Evolutionary conservation across 2,888 invertebrate genomes (phyloP).

Genomic region (Apotomis betuletana): DNA sequence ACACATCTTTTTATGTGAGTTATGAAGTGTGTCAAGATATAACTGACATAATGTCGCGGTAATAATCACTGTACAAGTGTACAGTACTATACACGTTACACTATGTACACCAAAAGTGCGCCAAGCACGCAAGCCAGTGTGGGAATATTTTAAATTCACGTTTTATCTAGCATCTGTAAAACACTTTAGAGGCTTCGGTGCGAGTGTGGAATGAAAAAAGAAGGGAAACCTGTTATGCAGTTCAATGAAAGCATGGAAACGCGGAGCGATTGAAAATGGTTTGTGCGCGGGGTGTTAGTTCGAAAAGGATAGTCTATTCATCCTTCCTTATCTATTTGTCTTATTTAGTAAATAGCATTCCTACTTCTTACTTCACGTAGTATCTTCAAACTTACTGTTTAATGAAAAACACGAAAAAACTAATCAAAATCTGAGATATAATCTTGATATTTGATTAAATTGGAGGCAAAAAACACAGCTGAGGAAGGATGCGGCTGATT

Average conservation of each 20-base stretch:
- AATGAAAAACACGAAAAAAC: no score
- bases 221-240: conserved; percentile 5
- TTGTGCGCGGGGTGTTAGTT: not conserved
- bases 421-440: no score
- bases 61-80: not conserved
- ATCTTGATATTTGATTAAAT: no score
- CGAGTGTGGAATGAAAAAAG: conserved; percentile 17
- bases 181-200: conserved; percentile 10
- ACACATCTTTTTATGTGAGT: no score
- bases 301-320: not conserved
- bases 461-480: no score
- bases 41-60: no score
- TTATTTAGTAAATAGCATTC: no score
- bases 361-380: no score
- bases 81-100: not conserved
- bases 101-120: not conserved
- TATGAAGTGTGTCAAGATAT: no score
- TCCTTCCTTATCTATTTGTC: no score
- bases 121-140: not conserved
- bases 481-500: no score
- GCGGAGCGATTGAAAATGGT: conserved; percentile 1
- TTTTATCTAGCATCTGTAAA: conserved; percentile 14
- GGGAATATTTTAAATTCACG: not conserved
- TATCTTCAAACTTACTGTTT: no score
- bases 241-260: conserved; percentile 12